phyloP scores from a whole-genome alignment of 2,113 vertebrate species.

The Forbesichthys agassizii region DNA sequence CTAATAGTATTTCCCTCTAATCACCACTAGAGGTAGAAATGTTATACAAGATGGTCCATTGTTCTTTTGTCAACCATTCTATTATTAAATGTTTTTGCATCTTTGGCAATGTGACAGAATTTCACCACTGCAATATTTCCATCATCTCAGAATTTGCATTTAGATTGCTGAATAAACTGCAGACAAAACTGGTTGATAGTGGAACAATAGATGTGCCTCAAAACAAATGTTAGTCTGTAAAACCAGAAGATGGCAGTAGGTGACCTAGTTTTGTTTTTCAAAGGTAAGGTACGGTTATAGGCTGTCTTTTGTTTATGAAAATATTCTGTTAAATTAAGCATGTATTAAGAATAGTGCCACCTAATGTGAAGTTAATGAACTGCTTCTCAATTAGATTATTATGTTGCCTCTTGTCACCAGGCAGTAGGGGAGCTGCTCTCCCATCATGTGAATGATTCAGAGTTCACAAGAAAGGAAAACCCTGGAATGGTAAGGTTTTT shows the following conservation, averaged over 20 bases:
- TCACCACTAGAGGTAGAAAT: conserved; percentile 56
- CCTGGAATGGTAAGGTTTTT: conserved; percentile 85
- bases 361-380: conserved; percentile 25
- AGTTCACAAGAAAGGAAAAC: conserved; percentile 82
- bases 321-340: neutral
- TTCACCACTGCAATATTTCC: neutral
- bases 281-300: conserved; percentile 46
- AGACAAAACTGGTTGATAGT: conserved; percentile 34
- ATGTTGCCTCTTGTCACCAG: conserved; percentile 94
- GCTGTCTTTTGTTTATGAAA: neutral
- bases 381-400: conserved; percentile 72
- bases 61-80: conserved; percentile 30
- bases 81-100: neutral
- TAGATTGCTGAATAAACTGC: neutral
- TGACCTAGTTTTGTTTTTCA: conserved; percentile 1
- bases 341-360: conserved; percentile 16
- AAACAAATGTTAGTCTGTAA: conserved; percentile 26
- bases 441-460: conserved; percentile 78
- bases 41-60: conserved; percentile 19
- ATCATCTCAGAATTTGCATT: neutral
- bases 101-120: neutral
- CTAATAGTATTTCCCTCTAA: conserved; percentile 15
- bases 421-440: conserved; percentile 89
- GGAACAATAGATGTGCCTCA: conserved; percentile 56
- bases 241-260: conserved; percentile 62